A percentile compares a stretch with the other conserved stretches of the same genome.
These are phyloP conservation scores for Artibeus jamaicensis DNA, from an alignment of 2,797 vertebrate species.

Conservation along the genomic window DNA sequence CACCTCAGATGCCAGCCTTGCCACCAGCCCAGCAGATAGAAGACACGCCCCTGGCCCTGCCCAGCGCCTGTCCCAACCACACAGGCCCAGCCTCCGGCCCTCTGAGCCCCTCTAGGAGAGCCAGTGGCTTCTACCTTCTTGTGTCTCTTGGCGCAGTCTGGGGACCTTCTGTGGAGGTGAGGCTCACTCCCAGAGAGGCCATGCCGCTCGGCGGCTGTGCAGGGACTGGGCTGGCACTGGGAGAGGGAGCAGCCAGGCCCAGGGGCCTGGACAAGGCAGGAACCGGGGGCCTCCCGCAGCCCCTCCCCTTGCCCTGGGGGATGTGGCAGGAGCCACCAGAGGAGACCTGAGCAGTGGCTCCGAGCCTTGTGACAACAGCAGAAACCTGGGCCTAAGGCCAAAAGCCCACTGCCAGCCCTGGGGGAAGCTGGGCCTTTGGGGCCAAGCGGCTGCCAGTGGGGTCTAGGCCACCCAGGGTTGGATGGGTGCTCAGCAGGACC, in stretches of 20 bases:
- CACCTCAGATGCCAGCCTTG: not conserved
- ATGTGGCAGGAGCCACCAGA: not conserved
- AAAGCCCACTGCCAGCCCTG: not conserved
- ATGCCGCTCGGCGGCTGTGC: accelerated
- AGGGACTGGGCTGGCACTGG: not conserved
- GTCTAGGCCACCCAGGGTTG: not conserved
- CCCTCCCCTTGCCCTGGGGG: not conserved
- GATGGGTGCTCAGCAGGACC: not conserved
- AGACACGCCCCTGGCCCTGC: not conserved
- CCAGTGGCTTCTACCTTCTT: not conserved
- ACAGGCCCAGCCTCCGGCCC: not conserved
- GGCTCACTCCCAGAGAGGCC: not conserved
- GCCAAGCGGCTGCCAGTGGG: not conserved
- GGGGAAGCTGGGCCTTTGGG: not conserved
- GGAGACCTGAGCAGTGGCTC: not conserved
- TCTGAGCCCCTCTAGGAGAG: not conserved
- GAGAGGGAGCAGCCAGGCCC: not conserved
- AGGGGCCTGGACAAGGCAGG: not conserved
- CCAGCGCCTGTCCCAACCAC: not conserved
- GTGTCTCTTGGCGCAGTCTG: not conserved
- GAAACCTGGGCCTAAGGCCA: not conserved
- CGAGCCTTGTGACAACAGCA: not conserved
- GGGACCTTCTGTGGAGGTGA: not conserved
- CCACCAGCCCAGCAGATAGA: accelerated
- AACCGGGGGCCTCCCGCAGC: not conserved